These are phyloP conservation scores for Drymodes brunneopygia DNA, from an alignment of 2,113 vertebrate species.

Conservation along the genomic window DNA sequence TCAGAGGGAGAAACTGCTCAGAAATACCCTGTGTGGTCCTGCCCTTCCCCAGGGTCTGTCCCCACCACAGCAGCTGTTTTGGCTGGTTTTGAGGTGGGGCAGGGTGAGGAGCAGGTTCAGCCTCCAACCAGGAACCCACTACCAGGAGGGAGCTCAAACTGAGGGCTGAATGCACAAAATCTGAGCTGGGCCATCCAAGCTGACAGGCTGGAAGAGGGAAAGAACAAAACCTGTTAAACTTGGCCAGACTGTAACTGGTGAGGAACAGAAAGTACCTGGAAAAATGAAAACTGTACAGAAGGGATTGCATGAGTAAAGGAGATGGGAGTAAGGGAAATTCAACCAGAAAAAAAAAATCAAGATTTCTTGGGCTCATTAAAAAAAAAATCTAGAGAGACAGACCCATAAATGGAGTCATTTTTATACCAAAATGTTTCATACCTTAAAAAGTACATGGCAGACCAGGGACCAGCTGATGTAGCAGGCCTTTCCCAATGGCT, in stretches of 20 bases:
- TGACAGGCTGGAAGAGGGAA: not conserved
- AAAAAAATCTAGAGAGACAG: not conserved
- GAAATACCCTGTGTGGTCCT: not conserved
- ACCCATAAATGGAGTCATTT: not conserved
- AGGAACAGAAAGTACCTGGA: not conserved
- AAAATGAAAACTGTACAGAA: not conserved
- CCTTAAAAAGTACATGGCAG: not conserved
- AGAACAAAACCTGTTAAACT: not conserved
- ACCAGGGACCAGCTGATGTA: not conserved
- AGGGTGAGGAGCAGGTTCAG: not conserved
- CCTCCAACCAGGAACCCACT: not conserved
- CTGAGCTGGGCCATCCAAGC: not conserved
- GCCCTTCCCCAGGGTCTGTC: not conserved
- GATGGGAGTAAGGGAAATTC: not conserved
- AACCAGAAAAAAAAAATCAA: not conserved
- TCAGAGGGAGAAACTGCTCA: not conserved
- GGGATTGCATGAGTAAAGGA: not conserved
- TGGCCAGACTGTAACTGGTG: not conserved
- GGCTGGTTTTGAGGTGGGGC: not conserved
- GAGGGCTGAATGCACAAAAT: not conserved
- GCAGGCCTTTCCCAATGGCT: not conserved
- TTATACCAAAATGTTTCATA: not conserved
- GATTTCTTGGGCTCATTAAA: not conserved
- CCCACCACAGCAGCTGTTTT: not conserved
- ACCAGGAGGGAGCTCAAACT: fast-evolving